phyloP scores from a whole-genome alignment of 2,888 invertebrate species.

The Agrotis puta region DNA sequence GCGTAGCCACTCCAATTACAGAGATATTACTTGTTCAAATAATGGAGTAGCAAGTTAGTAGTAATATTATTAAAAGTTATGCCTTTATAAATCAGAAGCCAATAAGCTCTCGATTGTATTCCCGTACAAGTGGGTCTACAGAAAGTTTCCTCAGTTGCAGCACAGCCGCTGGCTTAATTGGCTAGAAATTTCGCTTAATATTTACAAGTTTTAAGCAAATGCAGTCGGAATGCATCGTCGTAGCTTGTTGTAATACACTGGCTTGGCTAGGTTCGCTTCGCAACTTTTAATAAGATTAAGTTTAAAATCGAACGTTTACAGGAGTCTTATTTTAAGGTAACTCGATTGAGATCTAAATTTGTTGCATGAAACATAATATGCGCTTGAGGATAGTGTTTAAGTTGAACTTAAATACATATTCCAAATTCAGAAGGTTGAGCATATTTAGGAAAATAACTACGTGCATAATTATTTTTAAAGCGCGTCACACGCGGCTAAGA shows the following conservation, averaged over 20 bases:
- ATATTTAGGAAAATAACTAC: constrained; percentile 20
- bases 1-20: constrained; percentile 34
- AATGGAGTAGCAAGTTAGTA: constrained; percentile 38
- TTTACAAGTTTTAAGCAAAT: constrained; percentile 85
- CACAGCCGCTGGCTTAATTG: constrained; percentile 84
- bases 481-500: too few species aligned
- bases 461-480: constrained; percentile 30
- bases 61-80: constrained; percentile 55
- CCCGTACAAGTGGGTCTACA: constrained; percentile 73
- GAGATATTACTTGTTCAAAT: constrained; percentile 34
- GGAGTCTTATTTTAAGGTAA: constrained; percentile 4
- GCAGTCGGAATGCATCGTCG: constrained; percentile 73
- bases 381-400: not conserved
- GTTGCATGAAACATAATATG: not conserved
- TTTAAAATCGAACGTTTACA: constrained; percentile 57
- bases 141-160: constrained; percentile 80
- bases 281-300: constrained; percentile 71
- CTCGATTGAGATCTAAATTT: constrained; percentile 15
- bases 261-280: constrained; percentile 71
- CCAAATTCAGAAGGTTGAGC: constrained; percentile 16
- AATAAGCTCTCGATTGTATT: constrained; percentile 81
- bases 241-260: constrained; percentile 71
- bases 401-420: constrained; percentile 6
- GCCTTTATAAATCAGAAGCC: constrained; percentile 79
- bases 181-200: constrained; percentile 83